Conservation (phyloP, 2,888 invertebrate species). For the Emesis russula region DNA sequence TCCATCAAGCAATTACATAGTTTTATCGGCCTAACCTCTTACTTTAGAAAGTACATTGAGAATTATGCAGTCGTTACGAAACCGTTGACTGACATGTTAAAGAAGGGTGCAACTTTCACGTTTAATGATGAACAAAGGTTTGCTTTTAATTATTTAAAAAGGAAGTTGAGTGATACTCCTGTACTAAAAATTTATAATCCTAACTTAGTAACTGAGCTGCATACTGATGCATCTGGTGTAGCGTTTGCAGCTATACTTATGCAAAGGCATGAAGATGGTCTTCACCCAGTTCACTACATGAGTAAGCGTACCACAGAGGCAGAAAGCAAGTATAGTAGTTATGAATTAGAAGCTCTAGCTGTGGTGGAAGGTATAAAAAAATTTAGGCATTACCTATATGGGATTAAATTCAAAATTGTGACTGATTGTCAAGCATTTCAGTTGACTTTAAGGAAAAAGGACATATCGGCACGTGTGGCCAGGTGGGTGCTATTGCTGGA, state of each 20-base stretch:
- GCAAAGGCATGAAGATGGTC: conserved; percentile 67
- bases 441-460: conserved; percentile 58
- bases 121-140: conserved; percentile 64
- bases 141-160: conserved; percentile 77
- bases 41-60: conserved; percentile 75
- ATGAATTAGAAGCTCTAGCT: conserved; percentile 86
- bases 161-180: conserved; percentile 62
- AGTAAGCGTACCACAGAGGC: conserved; percentile 73
- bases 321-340: conserved; percentile 81
- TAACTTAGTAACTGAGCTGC: conserved; percentile 76
- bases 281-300: conserved; percentile 80
- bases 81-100: conserved; percentile 82
- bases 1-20: conserved; percentile 72
- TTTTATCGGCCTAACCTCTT: conserved; percentile 62
- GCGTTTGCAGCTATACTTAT: conserved; percentile 78
- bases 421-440: conserved; percentile 72
- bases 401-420: conserved; percentile 79
- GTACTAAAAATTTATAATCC: conserved; percentile 74
- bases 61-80: conserved; percentile 81
- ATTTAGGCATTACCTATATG: conserved; percentile 83
- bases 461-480: conserved; percentile 53
- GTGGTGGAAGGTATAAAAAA: conserved; percentile 83
- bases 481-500: conserved; percentile 65
- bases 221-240: conserved; percentile 81
- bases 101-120: conserved; percentile 61